Base-by-base conservation (phyloP, 2,888 invertebrate species). In the Acleris holmiana region DNA sequence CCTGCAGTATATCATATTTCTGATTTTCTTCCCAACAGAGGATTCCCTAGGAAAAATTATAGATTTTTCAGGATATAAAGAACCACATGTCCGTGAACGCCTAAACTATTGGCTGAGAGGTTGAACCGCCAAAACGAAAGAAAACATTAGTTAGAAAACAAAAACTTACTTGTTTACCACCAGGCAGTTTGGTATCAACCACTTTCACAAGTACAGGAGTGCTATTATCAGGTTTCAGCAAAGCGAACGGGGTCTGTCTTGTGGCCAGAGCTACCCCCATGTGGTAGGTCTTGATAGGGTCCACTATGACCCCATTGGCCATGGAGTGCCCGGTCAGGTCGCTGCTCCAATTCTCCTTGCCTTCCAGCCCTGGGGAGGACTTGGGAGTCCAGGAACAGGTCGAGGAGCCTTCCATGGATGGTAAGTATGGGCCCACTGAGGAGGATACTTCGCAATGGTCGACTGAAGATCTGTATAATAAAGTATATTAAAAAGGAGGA, bases 171-270 rank as follows among this genome's bases (percentile, higher is more conserved):
- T 94, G 93, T 77, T 93, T 93, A 0, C 89, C 91, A 1, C 88
- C 87, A 44, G 90, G 91, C 1, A 90, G 68, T 56, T 84, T 82
- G 17, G 94, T 93, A 70, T 94, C 93, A 59, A 94, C 86, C 1
- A 96, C 94, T 74, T 95, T 95, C 15, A 96, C 96, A 53, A 96
- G 83, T 1, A 95, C 94, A 0, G 96, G 95, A 62, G 94, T 93
- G 10, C 95, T 95, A 71, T 94, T 94, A 48, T 94, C 92, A 15
- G 95, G 95, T 71, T 95, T 94, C 57, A 96, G 84, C 55, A 96
- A 85, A 0, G 96, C 96, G 76, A 96, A 96, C 0, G 96, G 95
- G 0, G 94, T 95, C 79, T 95, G 95, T 50, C 94, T 94, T 2
- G 94, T 93, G 6, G 94, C 88, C 67, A 94, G 74, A 4, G 95